phyloP scores from a whole-genome alignment of 2,113 vertebrate species.

The Elaphurus davidianus region DNA sequence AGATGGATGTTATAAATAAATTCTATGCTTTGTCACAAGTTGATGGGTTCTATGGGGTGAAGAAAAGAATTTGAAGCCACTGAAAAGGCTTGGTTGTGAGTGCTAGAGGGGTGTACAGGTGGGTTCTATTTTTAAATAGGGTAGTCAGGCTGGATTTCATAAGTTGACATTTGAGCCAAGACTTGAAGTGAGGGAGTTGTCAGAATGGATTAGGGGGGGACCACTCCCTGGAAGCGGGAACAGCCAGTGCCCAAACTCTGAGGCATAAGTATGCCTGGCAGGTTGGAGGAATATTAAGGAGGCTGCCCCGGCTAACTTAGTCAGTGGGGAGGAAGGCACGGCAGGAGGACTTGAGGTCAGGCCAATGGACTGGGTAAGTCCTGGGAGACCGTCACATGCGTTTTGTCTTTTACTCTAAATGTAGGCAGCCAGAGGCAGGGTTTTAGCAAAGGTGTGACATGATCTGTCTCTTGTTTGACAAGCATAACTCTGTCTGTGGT shows the following conservation, averaged over 20 bases:
- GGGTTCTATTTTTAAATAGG: neutral
- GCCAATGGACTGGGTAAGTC: neutral
- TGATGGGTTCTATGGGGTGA: neutral
- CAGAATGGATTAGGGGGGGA: neutral
- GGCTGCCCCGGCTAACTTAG: neutral
- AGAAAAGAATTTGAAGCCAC: neutral
- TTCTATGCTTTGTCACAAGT: neutral
- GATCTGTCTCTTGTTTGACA: neutral
- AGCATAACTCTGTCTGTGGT: neutral
- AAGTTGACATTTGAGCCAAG: neutral
- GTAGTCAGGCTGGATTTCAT: neutral
- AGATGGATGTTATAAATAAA: slow-evolving; percentile 27
- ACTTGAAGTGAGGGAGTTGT: neutral
- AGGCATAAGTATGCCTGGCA: neutral
- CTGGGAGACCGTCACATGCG: neutral
- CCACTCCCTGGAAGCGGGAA: neutral
- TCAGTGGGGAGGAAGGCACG: neutral
- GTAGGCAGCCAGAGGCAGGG: neutral
- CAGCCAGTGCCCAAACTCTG: neutral
- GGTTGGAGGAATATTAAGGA: neutral
- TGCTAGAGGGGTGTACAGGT: neutral
- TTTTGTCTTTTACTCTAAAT: neutral
- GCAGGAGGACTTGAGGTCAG: neutral
- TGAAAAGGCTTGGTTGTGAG: neutral
- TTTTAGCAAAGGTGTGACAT: neutral